Percentiles rank a stretch among this genome's conserved stretches.
Conservation (phyloP, 2,113 vertebrate genomes). For the Austrofundulus limnaeus region DNA sequence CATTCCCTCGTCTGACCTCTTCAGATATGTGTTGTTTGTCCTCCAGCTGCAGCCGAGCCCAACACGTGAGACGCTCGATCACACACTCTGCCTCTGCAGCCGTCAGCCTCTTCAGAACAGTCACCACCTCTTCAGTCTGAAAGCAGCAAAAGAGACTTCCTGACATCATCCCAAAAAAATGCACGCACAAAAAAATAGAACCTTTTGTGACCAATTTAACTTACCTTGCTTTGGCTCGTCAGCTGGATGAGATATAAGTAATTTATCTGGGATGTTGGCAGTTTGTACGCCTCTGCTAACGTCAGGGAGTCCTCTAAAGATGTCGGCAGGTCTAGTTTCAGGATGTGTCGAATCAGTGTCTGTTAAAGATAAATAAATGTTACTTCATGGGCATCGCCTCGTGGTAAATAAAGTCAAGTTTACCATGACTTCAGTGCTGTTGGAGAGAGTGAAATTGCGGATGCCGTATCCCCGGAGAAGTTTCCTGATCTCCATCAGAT, state of each 20-base stretch:
- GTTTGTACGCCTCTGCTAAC: conserved; percentile 83
- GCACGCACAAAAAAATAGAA: not conserved
- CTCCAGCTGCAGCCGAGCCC: conserved; percentile 84
- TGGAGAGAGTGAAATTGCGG: conserved; percentile 87
- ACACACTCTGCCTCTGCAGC: conserved; percentile 80
- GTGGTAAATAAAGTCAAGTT: conserved; percentile 9
- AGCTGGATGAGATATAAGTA: conserved; percentile 84
- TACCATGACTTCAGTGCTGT: conserved; percentile 87
- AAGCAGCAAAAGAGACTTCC: conserved; percentile 11
- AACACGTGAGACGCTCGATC: conserved; percentile 82
- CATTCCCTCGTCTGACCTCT: conserved; percentile 58
- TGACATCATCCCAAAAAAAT: not conserved
- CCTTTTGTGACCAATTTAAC: not conserved
- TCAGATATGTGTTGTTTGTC: conserved; percentile 80
- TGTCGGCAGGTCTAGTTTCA: conserved; percentile 85
- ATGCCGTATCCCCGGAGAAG: conserved; percentile 91
- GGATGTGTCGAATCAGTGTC: conserved; percentile 88
- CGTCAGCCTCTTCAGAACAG: conserved; percentile 81
- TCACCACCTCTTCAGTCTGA: conserved; percentile 83
- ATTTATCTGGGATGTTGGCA: conserved; percentile 84
- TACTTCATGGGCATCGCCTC: not conserved
- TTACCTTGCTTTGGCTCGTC: conserved; percentile 83
- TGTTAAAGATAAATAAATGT: conserved; percentile 51
- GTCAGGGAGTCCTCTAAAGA: conserved; percentile 90
- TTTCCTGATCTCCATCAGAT: conserved; percentile 94